Evolutionary conservation across 2,888 invertebrate genomes (phyloP).

Genomic region (Mesorhabditis spiculigera): DNA sequence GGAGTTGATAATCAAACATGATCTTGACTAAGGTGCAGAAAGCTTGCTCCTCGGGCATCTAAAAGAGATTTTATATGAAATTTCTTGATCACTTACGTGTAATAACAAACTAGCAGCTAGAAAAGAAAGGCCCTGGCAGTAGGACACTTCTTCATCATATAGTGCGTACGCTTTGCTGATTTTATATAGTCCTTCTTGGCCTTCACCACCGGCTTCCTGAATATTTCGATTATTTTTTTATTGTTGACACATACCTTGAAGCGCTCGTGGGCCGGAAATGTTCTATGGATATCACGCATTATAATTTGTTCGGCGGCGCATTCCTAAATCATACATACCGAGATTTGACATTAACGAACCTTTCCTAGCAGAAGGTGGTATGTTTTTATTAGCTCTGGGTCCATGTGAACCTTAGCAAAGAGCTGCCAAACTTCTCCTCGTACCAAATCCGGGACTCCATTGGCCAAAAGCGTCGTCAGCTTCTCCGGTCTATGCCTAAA

Average conservation of each 20-base stretch:
- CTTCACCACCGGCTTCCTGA: slow-evolving; percentile 73
- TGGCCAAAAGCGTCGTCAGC: slow-evolving; percentile 73
- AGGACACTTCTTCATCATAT: slow-evolving; percentile 93
- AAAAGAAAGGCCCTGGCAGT: slow-evolving; percentile 97
- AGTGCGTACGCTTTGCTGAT: slow-evolving; percentile 94
- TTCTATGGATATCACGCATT: slow-evolving; percentile 90
- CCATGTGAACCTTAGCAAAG: slow-evolving; percentile 73
- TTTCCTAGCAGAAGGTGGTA: slow-evolving; percentile 88
- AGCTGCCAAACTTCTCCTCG: slow-evolving; percentile 97
- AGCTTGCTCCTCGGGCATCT: slow-evolving; percentile 99
- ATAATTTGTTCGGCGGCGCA: slow-evolving; percentile 91
- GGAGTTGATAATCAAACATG: slow-evolving; percentile 91
- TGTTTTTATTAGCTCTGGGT: slow-evolving; percentile 79
- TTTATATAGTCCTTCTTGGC: slow-evolving; percentile 90
- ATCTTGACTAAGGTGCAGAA: slow-evolving; percentile 91
- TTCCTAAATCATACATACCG: slow-evolving; percentile 67
- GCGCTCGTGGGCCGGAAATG: slow-evolving; percentile 96
- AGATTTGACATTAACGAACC: slow-evolving; percentile 62
- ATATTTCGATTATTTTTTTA: slow-evolving; percentile 63
- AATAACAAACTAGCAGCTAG: slow-evolving; percentile 89
- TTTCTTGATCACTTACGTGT: slow-evolving; percentile 69
- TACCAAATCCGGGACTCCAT: slow-evolving; percentile 89
- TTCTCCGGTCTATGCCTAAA: slow-evolving; percentile 72
- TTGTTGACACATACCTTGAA: slow-evolving; percentile 68
- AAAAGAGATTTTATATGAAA: slow-evolving; percentile 33